These are phyloP conservation scores for Orthosia cruda DNA, from an alignment of 2,888 invertebrate genomes.

Conservation along the genomic window DNA sequence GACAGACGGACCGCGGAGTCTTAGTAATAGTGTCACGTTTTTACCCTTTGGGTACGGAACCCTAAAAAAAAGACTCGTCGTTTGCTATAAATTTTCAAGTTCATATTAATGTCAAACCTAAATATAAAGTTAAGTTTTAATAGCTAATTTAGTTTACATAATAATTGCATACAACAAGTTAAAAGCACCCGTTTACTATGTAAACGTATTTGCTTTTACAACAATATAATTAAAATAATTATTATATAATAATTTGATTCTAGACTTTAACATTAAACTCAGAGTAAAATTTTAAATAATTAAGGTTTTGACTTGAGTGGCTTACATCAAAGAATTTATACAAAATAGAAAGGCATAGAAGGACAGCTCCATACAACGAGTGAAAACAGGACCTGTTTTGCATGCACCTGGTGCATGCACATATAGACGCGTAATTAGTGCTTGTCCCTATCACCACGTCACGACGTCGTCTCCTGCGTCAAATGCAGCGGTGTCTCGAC, in stretches of 20 bases:
- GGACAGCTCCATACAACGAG: not conserved
- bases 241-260: conserved; percentile 5
- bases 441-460: no score
- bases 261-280: not conserved
- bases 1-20: no score
- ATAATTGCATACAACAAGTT: conserved; percentile 18
- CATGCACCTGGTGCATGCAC: not conserved
- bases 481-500: no score
- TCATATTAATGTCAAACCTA: not conserved
- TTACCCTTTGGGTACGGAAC: no score
- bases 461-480: no score
- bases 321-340: not conserved
- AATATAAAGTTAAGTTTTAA: conserved; percentile 19
- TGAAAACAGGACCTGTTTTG: not conserved
- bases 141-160: not conserved
- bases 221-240: not conserved
- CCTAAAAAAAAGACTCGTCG: no score
- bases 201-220: not conserved
- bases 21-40: no score
- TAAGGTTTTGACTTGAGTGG: not conserved
- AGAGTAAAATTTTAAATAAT: not conserved
- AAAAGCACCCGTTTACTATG: conserved; percentile 6
- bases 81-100: no score
- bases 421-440: not conserved
- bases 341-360: not conserved